Conservation (phyloP, 2,797 vertebrate genomes). For the Pterois miles region DNA sequence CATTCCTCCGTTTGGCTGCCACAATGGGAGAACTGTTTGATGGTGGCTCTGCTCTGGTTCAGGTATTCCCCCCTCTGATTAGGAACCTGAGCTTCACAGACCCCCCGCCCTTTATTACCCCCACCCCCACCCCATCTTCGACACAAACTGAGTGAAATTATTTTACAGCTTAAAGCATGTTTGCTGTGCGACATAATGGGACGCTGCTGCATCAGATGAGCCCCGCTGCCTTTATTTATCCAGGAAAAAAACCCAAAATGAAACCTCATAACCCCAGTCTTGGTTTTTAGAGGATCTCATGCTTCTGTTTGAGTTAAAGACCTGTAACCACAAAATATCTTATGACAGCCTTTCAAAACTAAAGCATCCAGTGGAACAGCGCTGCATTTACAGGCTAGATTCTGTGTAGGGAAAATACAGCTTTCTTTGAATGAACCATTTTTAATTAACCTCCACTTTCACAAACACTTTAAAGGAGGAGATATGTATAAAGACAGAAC, state of each 20-base stretch:
- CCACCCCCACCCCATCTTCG: neutral
- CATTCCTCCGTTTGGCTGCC: constrained; percentile 75
- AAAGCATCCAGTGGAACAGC: neutral
- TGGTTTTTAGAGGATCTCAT: neutral
- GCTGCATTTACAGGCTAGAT: neutral
- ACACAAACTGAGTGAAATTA: constrained; percentile 19
- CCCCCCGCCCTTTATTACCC: constrained; percentile 11
- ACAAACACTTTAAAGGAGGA: neutral
- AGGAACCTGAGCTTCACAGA: constrained; percentile 75
- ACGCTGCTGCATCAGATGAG: neutral
- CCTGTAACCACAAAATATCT: neutral
- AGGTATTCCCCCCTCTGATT: constrained; percentile 79
- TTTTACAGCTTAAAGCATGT: constrained; percentile 13
- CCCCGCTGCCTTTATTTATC: neutral
- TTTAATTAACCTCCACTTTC: neutral
- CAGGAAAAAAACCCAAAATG: neutral
- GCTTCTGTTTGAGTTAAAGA: neutral
- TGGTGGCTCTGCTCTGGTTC: constrained; percentile 70
- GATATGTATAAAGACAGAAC: neutral
- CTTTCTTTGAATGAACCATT: neutral
- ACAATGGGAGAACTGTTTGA: constrained; percentile 84
- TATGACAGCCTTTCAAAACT: neutral
- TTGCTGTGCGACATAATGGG: constrained; percentile 3
- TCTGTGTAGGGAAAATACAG: neutral
- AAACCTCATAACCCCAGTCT: neutral